Evolutionary conservation across 2,888 invertebrate genomes (phyloP).

Genomic region (Phymatocera aterrima): DNA sequence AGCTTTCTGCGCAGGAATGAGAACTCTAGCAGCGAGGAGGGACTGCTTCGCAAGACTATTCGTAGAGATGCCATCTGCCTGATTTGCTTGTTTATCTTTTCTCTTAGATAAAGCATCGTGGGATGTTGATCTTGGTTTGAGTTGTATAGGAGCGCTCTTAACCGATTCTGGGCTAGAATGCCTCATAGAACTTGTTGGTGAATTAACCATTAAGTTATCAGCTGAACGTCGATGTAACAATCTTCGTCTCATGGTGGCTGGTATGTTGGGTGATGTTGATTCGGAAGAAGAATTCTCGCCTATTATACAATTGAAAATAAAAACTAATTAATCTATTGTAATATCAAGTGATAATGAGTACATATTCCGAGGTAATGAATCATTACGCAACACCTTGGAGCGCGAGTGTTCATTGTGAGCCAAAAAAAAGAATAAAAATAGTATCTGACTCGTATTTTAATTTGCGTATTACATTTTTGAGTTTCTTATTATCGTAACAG

Average conservation of each 20-base stretch:
- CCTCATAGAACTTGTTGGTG: conserved; percentile 67
- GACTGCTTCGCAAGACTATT: conserved; percentile 86
- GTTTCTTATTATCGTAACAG: not conserved
- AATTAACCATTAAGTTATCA: conserved; percentile 70
- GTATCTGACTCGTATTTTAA: not conserved
- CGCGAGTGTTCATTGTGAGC: not conserved
- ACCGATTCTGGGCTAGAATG: conserved; percentile 72
- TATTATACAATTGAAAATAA: conserved; percentile 48
- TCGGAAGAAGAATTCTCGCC: conserved; percentile 68
- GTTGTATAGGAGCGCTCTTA: conserved; percentile 69
- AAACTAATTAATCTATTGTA: conserved; percentile 20
- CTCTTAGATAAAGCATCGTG: conserved; percentile 68
- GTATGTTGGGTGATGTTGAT: conserved; percentile 68
- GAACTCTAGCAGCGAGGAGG: conserved; percentile 87
- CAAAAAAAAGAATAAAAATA: conserved; percentile 1
- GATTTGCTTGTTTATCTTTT: conserved; percentile 60
- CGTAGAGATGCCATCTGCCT: conserved; percentile 73
- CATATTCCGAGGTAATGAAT: not conserved
- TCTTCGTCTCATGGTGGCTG: conserved; percentile 62
- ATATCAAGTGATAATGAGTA: not conserved
- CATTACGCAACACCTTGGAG: not conserved
- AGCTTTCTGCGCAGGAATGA: conserved; percentile 89
- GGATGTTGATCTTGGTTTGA: conserved; percentile 69
- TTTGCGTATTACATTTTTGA: not conserved
- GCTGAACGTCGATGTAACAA: conserved; percentile 70